Evolutionary conservation across 92 coral and sea anemone species (phyloP).

Genomic region (Blastomussa wellsi): DNA sequence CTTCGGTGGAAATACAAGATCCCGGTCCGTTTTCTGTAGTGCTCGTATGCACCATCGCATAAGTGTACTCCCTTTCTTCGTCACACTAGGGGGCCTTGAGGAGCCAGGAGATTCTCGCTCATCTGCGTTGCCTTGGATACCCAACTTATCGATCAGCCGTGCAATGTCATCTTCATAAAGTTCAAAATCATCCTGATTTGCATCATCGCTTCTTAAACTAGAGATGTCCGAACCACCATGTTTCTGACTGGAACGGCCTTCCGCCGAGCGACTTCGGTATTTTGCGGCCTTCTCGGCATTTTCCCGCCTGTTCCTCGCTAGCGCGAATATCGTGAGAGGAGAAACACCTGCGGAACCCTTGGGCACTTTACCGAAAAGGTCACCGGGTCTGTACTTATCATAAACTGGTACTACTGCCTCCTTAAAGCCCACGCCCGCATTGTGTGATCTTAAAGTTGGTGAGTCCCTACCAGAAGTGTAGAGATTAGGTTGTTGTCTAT

Average conservation of each 20-base stretch:
- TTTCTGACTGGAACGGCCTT: background rate
- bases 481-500: background rate
- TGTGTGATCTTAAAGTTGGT: conserved; percentile 5
- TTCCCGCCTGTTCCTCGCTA: conserved; percentile 73
- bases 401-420: conserved; percentile 52
- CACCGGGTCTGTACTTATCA: conserved; percentile 46
- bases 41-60: conserved; percentile 81
- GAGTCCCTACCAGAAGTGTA: conserved; percentile 28
- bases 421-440: conserved; percentile 18
- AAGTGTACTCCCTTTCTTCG: conserved; percentile 50
- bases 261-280: background rate
- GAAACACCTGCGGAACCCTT: conserved; percentile 50
- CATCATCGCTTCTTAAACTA: background rate
- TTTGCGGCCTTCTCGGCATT: conserved; percentile 22
- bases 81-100: conserved; percentile 37
- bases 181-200: conserved; percentile 18
- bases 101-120: conserved; percentile 27
- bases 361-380: conserved; percentile 44
- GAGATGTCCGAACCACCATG: background rate
- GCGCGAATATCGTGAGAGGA: conserved; percentile 81
- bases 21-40: conserved; percentile 60
- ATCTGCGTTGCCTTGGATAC: background rate
- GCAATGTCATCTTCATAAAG: conserved; percentile 19
- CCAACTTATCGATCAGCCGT: conserved; percentile 21
- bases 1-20: conserved; percentile 63